These are phyloP conservation scores for Panurus biarmicus DNA, from an alignment of 2,113 vertebrate species.

Conservation along the genomic window DNA sequence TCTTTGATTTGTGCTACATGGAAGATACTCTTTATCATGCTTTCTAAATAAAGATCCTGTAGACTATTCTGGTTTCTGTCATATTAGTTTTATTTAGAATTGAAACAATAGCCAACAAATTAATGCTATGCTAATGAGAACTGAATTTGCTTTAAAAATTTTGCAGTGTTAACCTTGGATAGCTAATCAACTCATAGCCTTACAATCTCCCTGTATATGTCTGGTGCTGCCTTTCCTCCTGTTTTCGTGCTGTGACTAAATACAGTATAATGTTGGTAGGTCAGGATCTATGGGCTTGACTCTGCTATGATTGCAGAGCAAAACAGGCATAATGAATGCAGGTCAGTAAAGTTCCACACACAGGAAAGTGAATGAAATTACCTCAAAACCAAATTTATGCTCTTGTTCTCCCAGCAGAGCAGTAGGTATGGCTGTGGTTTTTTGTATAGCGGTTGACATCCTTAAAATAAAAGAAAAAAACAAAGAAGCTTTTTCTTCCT, in stretches of 20 bases:
- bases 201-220: background rate
- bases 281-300: background rate
- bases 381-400: background rate
- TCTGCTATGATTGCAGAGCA: background rate
- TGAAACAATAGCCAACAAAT: background rate
- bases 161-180: background rate
- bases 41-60: background rate
- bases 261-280: background rate
- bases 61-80: background rate
- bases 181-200: background rate
- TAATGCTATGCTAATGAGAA: background rate
- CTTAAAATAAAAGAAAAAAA: background rate
- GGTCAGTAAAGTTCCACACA: background rate
- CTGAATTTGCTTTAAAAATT: background rate
- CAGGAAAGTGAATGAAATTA: background rate
- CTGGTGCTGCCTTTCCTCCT: background rate
- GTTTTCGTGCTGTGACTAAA: background rate
- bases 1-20: background rate
- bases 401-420: background rate
- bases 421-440: background rate
- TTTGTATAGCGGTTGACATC: background rate
- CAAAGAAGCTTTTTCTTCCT: background rate
- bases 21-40: background rate
- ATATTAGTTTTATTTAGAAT: background rate
- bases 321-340: background rate